Evolutionary conservation across 53 echinoderm and acorn worm species (phyloP).

Genomic region (Luidia sarsii): DNA sequence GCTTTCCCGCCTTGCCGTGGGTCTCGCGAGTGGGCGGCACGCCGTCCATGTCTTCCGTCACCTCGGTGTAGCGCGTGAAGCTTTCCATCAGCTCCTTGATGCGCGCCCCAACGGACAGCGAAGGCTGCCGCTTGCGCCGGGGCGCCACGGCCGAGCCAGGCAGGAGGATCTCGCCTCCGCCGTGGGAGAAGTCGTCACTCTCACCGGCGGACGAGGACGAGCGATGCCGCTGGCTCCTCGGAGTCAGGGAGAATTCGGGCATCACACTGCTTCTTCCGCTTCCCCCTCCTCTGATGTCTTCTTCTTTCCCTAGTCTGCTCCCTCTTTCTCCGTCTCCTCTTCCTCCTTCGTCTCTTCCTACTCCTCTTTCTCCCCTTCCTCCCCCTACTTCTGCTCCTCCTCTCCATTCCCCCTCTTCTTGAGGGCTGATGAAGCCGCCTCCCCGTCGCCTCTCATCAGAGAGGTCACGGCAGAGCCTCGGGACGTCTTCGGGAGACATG

Average conservation of each 20-base stretch:
- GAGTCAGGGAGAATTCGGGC: neutral
- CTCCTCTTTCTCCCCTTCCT: too few species aligned
- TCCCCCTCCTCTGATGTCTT: too few species aligned
- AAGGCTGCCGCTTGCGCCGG: constrained; percentile 10
- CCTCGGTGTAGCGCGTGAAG: constrained; percentile 13
- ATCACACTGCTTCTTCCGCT: too few species aligned
- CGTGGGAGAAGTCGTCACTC: neutral
- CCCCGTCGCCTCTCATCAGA: constrained; percentile 4
- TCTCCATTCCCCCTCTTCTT: neutral
- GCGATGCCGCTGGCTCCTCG: too few species aligned
- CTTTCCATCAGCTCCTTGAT: constrained; percentile 24
- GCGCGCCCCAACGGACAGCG: constrained; percentile 23
- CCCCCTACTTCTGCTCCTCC: too few species aligned
- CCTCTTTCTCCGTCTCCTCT: too few species aligned
- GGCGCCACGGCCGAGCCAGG: constrained; percentile 15
- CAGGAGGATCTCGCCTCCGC: neutral
- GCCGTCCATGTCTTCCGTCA: constrained; percentile 33
- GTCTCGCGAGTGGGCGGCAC: constrained; percentile 20
- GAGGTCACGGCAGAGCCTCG: constrained; percentile 39
- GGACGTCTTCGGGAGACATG: neutral
- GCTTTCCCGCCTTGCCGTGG: constrained; percentile 16
- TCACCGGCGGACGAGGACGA: too few species aligned
- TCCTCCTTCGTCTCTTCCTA: too few species aligned
- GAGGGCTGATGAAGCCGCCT: constrained; percentile 18
- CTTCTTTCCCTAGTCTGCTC: too few species aligned